phyloP scores from a whole-genome alignment of 2,888 invertebrate species.

The Zele albiditarsus region DNA sequence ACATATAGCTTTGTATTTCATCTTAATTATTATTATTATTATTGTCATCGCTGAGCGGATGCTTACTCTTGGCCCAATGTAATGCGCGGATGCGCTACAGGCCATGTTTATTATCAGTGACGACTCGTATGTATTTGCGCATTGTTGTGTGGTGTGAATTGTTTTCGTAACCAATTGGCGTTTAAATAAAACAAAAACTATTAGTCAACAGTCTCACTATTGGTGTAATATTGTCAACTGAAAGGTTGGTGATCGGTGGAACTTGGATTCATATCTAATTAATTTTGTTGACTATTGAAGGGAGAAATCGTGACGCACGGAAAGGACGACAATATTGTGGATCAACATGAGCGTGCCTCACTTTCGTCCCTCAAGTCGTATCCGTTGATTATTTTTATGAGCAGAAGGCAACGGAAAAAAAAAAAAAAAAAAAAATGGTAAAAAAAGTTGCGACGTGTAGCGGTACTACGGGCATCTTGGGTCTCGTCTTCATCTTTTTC shows the following conservation, averaged over 20 bases:
- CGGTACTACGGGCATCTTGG: slow-evolving; percentile 60
- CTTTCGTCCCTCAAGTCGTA: slow-evolving; percentile 43
- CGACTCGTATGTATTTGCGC: background rate
- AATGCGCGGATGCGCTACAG: slow-evolving; percentile 15
- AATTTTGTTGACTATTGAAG: slow-evolving; percentile 28
- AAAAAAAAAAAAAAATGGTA: slow-evolving; percentile 22
- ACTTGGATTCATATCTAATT: slow-evolving; percentile 20
- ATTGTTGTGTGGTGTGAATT: background rate
- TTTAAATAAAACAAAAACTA: too few species aligned
- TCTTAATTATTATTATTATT: too few species aligned
- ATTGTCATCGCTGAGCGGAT: slow-evolving; percentile 23
- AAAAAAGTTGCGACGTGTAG: slow-evolving; percentile 51
- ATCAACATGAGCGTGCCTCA: slow-evolving; percentile 41
- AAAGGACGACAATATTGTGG: slow-evolving; percentile 57
- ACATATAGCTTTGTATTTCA: too few species aligned
- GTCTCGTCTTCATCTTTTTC: slow-evolving; percentile 61
- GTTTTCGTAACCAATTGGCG: background rate
- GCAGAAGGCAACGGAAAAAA: background rate
- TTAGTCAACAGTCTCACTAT: too few species aligned
- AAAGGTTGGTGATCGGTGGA: background rate
- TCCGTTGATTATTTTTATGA: slow-evolving; percentile 38
- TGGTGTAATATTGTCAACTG: background rate
- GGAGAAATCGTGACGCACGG: slow-evolving; percentile 38
- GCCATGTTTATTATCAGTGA: slow-evolving; percentile 25
- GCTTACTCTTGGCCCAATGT: slow-evolving; percentile 28